A percentile compares a stretch with the other conserved stretches of the same genome.
Conservation (phyloP, 2,113 vertebrate genomes). For the Lagopus leucura region DNA sequence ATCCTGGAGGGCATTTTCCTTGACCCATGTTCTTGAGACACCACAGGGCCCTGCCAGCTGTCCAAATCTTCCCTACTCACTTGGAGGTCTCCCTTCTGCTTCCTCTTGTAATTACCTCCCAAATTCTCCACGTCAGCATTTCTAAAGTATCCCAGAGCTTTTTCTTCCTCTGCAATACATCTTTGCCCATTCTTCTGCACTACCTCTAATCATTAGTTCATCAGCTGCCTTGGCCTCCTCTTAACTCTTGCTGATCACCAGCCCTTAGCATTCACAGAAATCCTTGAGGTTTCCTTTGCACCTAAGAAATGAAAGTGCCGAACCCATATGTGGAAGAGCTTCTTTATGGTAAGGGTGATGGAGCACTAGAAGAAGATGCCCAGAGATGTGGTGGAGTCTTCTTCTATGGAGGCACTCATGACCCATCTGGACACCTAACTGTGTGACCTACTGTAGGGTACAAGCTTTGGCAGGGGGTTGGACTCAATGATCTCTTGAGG, state of each 20-base stretch:
- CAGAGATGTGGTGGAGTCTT: too few relatives aligned
- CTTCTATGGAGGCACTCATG: too few relatives aligned
- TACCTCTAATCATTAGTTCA: neutral
- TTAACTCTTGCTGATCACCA: neutral
- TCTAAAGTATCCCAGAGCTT: neutral
- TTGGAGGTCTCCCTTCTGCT: neutral
- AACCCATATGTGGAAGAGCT: too few relatives aligned
- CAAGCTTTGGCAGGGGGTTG: too few relatives aligned
- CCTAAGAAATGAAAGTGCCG: neutral
- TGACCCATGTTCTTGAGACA: neutral
- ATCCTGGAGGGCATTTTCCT: neutral
- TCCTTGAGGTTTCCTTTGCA: neutral
- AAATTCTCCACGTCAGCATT: neutral
- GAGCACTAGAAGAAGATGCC: too few relatives aligned
- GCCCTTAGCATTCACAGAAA: neutral
- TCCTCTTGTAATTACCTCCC: neutral
- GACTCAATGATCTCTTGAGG: too few relatives aligned
- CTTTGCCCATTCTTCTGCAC: neutral
- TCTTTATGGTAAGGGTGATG: too few relatives aligned
- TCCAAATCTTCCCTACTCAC: neutral
- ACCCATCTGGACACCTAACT: too few relatives aligned
- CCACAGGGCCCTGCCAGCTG: accelerated
- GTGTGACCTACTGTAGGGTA: too few relatives aligned
- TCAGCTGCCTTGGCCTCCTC: neutral
- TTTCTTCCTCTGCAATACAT: neutral